A percentile compares a stretch with the other conserved stretches of the same genome.
phyloP scores from a whole-genome alignment of 2,888 invertebrate species.

The Eupeodes luniger region DNA sequence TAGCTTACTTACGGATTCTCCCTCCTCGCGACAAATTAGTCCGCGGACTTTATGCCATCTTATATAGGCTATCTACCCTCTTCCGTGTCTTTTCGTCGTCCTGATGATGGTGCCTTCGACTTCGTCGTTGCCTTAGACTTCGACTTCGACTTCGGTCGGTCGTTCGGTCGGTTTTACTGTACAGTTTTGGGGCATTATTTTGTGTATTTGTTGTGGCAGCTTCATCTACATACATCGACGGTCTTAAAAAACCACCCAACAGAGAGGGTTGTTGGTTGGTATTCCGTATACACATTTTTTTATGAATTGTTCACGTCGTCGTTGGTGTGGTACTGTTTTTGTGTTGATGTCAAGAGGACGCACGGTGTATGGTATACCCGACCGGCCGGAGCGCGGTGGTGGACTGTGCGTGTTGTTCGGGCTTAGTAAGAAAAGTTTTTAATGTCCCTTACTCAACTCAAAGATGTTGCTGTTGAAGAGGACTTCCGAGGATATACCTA shows the following conservation, averaged over 20 bases:
- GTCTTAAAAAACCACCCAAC: slow-evolving; percentile 37
- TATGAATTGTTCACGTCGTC: slow-evolving; percentile 54
- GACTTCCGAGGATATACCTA: not conserved
- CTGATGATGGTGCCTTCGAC: not conserved
- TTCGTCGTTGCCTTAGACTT: not conserved
- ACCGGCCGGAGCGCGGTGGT: not conserved
- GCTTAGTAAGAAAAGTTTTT: slow-evolving; percentile 71
- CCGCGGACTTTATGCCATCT: slow-evolving; percentile 71
- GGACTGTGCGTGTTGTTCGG: slow-evolving; percentile 68
- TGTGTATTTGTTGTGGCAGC: slow-evolving; percentile 66
- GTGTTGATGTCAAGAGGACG: slow-evolving; percentile 33
- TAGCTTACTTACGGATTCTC: slow-evolving; percentile 9
- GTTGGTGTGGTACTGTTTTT: slow-evolving; percentile 5
- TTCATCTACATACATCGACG: slow-evolving; percentile 58
- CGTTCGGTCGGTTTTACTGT: not conserved
- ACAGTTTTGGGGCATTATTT: slow-evolving; percentile 52
- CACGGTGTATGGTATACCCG: not conserved
- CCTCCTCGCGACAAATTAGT: slow-evolving; percentile 69
- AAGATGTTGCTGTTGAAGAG: slow-evolving; percentile 36
- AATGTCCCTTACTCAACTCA: slow-evolving; percentile 56
- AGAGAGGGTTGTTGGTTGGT: slow-evolving; percentile 66
- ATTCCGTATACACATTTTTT: not conserved
- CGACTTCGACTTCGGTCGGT: not conserved
- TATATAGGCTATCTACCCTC: slow-evolving; percentile 39
- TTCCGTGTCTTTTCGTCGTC: not conserved